Evolutionary conservation across 2,888 invertebrate species (phyloP).

Genomic region (Calliscelio sp.): DNA sequence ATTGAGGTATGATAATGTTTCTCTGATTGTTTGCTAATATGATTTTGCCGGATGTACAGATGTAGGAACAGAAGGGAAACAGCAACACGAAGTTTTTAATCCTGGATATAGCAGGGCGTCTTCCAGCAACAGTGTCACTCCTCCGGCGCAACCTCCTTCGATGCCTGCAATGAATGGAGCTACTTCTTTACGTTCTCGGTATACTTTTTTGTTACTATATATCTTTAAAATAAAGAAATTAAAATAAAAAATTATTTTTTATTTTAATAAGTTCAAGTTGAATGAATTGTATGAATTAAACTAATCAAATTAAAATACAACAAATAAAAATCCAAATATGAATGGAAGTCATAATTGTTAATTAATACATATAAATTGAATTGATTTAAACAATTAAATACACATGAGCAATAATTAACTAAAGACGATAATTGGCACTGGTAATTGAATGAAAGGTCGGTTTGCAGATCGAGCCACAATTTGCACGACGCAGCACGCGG

Average conservation of each 20-base stretch:
- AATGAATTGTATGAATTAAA: too few species aligned
- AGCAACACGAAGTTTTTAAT: slow-evolving; percentile 88
- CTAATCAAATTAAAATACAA: too few species aligned
- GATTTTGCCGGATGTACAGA: slow-evolving; percentile 75
- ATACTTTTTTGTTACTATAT: too few species aligned
- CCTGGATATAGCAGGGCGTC: slow-evolving; percentile 90
- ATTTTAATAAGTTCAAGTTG: too few species aligned
- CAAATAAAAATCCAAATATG: too few species aligned
- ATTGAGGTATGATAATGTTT: too few species aligned
- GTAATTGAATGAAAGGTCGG: slow-evolving; percentile 24
- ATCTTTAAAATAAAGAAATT: too few species aligned
- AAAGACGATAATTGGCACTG: not conserved
- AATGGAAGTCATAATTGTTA: too few species aligned
- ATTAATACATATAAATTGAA: too few species aligned
- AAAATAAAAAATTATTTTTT: too few species aligned
- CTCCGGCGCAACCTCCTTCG: slow-evolving; percentile 84
- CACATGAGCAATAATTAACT: slow-evolving; percentile 16
- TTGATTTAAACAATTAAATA: too few species aligned
- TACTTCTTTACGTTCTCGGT: slow-evolving; percentile 84
- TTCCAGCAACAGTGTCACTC: slow-evolving; percentile 88
- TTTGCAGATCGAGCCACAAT: slow-evolving; percentile 87
- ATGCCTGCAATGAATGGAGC: slow-evolving; percentile 85
- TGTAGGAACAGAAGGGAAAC: slow-evolving; percentile 85
- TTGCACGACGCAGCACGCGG: slow-evolving; percentile 86
- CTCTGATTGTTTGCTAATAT: slow-evolving; percentile 53